Percentiles rank a stretch among this genome's conserved stretches.
Conservation (phyloP, 2,113 vertebrate genomes). For the Forbesichthys agassizii region DNA sequence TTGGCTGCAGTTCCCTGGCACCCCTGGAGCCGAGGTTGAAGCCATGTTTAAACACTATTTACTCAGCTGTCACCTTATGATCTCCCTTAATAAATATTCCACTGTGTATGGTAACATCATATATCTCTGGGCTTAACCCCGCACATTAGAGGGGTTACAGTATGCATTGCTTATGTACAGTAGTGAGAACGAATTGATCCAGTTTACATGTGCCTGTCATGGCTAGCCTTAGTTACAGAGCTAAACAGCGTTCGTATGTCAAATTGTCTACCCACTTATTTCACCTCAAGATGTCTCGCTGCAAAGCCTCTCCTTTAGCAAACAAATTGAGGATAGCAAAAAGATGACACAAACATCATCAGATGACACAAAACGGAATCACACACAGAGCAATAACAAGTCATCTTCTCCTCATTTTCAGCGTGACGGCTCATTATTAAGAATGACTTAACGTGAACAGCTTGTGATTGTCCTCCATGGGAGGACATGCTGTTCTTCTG, state of each 20-base stretch:
- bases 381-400: constrained; percentile 5
- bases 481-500: constrained; percentile 57
- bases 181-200: neutral
- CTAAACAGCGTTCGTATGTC: constrained; percentile 19
- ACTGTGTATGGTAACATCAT: constrained; percentile 6
- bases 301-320: constrained; percentile 15
- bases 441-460: constrained; percentile 45
- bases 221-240: constrained; percentile 9
- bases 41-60: constrained; percentile 24
- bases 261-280: constrained; percentile 22
- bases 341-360: constrained; percentile 32
- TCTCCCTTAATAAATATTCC: constrained; percentile 10
- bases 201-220: neutral
- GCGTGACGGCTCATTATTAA: constrained; percentile 15
- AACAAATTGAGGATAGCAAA: constrained; percentile 34
- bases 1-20: neutral
- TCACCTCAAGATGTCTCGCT: constrained; percentile 24
- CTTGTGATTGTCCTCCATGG: constrained; percentile 63
- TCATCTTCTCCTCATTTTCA: constrained; percentile 27
- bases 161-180: neutral
- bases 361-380: constrained; percentile 14
- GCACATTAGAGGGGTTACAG: neutral
- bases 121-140: constrained; percentile 12
- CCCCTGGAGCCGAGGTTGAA: neutral
- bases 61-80: constrained; percentile 45